Evolutionary conservation across 2,888 invertebrate species (phyloP), one percentile per base, ranked within the genome.

Genomic region (Synergus umbraculus): DNA sequence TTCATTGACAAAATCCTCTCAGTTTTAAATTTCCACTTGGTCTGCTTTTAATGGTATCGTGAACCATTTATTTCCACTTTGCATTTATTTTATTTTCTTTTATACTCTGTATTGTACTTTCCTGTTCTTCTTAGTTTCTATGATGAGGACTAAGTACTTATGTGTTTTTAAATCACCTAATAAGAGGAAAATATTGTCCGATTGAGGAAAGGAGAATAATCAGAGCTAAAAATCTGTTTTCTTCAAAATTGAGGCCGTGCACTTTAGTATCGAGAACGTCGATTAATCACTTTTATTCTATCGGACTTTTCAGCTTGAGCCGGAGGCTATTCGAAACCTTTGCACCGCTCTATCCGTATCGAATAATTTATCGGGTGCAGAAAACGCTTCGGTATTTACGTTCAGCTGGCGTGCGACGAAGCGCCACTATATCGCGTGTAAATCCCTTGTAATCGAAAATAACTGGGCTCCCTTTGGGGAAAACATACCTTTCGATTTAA

Each of bases 361-460:
- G 63, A 63, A 63, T 63, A 63, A 63, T 63, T 63, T 29, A 63
- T 63, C 63, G 18, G 12, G 12, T 29, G 63, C 63, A 63, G 29
- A 63, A 63, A 29, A 63, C 13, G 13, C 29, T 18, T 29, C 29
- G 29, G 29, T 84, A 83, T 85, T 86, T 84, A 83, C 82, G 80
- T 67, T 22, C 29, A 78, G 78, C 76, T 67, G 78, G 82, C 83
- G 83, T 80, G 85, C 81, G 84, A 84, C 84, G 83, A 85, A 85
- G 81, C 73, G 79, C 44, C 22, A 13, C 79, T 49, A 43, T 79
- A 63, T 80, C 66, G 84, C 81, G 82, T 83, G 83, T 86, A 84
- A 85, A 86, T 86, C 84, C 77, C 67, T 84, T 84, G 79, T 29
- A 63, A 63, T 63, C 63, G 13, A 29, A 22, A 63, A 63, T 63